phyloP scores from a whole-genome alignment of 2,113 vertebrate species.

The Eulacestoma nigropectus region DNA sequence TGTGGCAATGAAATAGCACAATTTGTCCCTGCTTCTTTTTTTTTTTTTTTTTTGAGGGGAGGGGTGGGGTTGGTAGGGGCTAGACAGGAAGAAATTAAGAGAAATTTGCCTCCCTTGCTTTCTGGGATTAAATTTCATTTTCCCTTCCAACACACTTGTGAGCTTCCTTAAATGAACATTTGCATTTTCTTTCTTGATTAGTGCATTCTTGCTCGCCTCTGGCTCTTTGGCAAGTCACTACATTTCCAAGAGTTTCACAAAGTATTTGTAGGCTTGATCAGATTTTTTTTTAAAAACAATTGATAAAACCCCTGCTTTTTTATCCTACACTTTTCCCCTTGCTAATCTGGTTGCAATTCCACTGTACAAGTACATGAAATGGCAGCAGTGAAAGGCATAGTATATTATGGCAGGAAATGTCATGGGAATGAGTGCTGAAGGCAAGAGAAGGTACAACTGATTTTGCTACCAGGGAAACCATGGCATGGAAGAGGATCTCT shows the following conservation, averaged over 20 bases:
- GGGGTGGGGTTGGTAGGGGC: neutral
- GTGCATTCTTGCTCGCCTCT: neutral
- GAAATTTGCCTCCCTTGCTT: neutral
- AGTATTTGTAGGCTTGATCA: neutral
- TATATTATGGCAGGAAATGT: neutral
- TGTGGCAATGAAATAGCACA: neutral
- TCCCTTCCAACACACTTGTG: neutral
- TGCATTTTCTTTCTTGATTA: neutral
- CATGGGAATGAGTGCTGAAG: neutral
- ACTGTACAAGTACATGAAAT: neutral
- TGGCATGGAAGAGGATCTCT: neutral
- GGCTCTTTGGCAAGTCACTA: neutral
- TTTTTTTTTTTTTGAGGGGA: no score
- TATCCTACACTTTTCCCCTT: neutral
- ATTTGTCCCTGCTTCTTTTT: neutral
- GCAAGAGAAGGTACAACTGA: neutral
- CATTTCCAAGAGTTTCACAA: neutral
- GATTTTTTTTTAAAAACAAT: neutral
- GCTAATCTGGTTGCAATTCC: neutral
- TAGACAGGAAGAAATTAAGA: neutral
- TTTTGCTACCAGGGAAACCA: neutral
- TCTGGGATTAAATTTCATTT: neutral
- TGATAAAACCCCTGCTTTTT: fast-evolving
- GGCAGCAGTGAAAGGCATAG: fast-evolving
- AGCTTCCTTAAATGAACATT: neutral